Base-by-base conservation (phyloP, 2,113 vertebrate genomes). In the Indicator maculatus region DNA sequence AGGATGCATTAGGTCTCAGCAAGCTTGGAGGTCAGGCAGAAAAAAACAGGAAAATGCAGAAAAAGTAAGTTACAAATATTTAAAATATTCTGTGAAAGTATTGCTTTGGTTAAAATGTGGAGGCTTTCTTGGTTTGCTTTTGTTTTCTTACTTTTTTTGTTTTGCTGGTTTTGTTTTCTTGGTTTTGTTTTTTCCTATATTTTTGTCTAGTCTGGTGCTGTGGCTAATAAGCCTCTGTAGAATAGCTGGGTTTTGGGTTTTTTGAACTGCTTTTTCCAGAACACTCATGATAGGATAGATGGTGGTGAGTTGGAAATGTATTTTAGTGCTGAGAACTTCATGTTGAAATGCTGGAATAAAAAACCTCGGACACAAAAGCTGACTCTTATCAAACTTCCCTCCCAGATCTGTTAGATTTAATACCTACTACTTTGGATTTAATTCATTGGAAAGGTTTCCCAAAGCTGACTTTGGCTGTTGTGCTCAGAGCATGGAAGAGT, bases 31-130 rank as follows among this genome's bases (percentile, higher is more conserved):
- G 98, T 63, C 98, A 99, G 41, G 98, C 98, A 18, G 99, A 99
- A 89, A 99, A 99, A 94, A 99, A 98, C 93, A 97, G 99, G 79
- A 99, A 99, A 97, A 98, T 99, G 90, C 99, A 99, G 97, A 99
- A 99, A 93, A 99, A 99, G 99, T 99, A 97, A 97, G 99, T 97
- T 73, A 66, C 4, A 5, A 31, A 24, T 83, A 9, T 24, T 88
- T 88, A 73, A 23, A 39, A 50, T 88, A 18, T 17, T 83, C 8
- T 78, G 8, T 66, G 70, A 30, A 30, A 24, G 2, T 70, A 44
- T 20, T 70, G 19, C 21, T 90, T 81, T 78, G 38, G 86, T 88
- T 41, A 23, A 87, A 91, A 67, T 47, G 16, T 30, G 28, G 55
- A 56, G 55, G 28, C 27, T 30, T 56, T 56, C 63, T n/a, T 78